Evolutionary conservation across 1,140 invertebrate genomes (phyloP).

Genomic region (Megalopta genalis): DNA sequence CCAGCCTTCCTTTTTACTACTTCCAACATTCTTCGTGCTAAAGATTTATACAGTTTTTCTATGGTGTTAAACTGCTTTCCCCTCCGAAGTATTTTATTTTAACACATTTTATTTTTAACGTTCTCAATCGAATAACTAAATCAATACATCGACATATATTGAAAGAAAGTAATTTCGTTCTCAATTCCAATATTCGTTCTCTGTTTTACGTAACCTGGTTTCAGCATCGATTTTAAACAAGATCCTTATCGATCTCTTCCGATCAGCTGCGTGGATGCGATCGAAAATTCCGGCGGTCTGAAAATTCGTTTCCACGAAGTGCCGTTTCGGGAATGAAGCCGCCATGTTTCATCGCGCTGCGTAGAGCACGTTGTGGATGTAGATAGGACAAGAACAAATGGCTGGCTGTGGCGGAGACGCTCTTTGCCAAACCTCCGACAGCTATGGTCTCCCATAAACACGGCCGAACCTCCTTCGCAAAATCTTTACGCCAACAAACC

Average conservation of each 20-base stretch:
- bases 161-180: no score
- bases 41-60: no score
- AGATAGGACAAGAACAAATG: constrained; percentile 68
- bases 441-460: constrained; percentile 28
- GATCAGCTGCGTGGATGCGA: constrained; percentile 32
- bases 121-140: no score
- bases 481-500: neutral
- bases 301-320: constrained; percentile 66
- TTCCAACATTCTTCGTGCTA: no score
- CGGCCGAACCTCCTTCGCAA: constrained; percentile 20
- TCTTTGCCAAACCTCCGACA: constrained; percentile 41
- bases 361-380: constrained; percentile 57
- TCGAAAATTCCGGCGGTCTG: constrained; percentile 60
- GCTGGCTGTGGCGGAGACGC: constrained; percentile 58
- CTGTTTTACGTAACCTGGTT: no score
- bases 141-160: no score
- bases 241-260: constrained; percentile 30
- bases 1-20: no score
- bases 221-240: neutral
- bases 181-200: no score
- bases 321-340: constrained; percentile 65
- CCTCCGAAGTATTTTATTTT: no score
- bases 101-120: no score
- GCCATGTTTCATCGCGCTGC: constrained; percentile 63
- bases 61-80: no score